Conservation (phyloP, 2,888 invertebrate genomes). For the Neoaliturus tenellus region DNA sequence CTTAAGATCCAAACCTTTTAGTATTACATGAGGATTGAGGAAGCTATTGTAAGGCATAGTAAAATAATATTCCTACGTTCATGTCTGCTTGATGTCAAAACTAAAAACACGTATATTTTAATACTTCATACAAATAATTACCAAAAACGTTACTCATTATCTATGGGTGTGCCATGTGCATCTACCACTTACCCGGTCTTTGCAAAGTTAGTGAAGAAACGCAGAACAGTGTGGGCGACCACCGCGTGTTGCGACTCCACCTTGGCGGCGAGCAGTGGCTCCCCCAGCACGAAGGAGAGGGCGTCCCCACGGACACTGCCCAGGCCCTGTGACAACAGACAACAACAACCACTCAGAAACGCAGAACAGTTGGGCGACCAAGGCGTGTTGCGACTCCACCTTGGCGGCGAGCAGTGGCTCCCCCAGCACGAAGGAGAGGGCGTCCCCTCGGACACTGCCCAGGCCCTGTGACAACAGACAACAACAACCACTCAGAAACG, state of each 20-base stretch:
- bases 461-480: conserved; percentile 8
- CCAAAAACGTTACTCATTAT: too few species aligned
- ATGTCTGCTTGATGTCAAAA: too few species aligned
- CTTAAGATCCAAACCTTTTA: too few species aligned
- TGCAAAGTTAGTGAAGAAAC: conserved; percentile 49
- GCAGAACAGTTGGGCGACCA: conserved; percentile 13
- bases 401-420: background rate
- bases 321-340: conserved; percentile 7
- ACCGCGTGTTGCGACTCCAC: background rate
- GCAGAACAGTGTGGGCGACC: conserved; percentile 16
- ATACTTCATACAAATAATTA: too few species aligned
- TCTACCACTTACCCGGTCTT: conserved; percentile 43
- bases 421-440: conserved; percentile 12
- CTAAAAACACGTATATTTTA: too few species aligned
- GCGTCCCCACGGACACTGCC: conserved; percentile 32
- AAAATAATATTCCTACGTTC: too few species aligned
- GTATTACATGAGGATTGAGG: too few species aligned
- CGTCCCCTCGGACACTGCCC: conserved; percentile 37
- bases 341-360: too few species aligned
- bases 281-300: conserved; percentile 13
- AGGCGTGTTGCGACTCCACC: background rate
- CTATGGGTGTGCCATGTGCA: too few species aligned
- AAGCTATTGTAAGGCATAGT: too few species aligned
- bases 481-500: too few species aligned
- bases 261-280: background rate